Percentiles rank a stretch among this genome's conserved stretches.
Conservation (phyloP, 2,888 invertebrate species). For the Tenthredo scrophulariae region DNA sequence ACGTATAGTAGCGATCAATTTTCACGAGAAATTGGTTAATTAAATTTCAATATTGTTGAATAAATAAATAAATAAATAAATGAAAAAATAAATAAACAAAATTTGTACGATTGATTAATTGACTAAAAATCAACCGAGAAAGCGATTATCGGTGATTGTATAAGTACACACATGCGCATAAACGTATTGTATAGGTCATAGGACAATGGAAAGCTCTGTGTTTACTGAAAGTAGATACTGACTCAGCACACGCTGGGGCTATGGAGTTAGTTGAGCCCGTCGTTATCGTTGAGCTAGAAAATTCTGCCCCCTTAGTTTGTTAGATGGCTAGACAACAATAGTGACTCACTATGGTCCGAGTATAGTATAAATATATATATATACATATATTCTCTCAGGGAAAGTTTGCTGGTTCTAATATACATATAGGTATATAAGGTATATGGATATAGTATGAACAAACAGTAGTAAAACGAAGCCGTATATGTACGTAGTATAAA, state of each 20-base stretch:
- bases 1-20: no score
- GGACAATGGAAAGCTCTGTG: conserved; percentile 9
- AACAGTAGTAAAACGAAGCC: not conserved
- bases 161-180: not conserved
- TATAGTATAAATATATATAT: not conserved
- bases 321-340: conserved; percentile 12
- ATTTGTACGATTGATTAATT: not conserved
- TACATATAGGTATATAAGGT: not conserved
- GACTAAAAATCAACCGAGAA: not conserved
- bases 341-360: not conserved
- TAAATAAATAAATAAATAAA: not conserved
- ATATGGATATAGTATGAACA: not conserved
- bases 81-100: no score
- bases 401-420: not conserved
- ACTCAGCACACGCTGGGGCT: not conserved
- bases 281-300: conserved; percentile 12
- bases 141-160: not conserved
- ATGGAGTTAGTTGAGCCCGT: not conserved
- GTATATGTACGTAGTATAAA: not conserved
- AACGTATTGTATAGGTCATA: not conserved
- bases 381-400: not conserved
- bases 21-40: not conserved
- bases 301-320: not conserved
- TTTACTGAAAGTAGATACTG: conserved; percentile 8
- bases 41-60: not conserved